phyloP scores from a whole-genome alignment of 2,113 vertebrate genomes.

The Hylia prasina region DNA sequence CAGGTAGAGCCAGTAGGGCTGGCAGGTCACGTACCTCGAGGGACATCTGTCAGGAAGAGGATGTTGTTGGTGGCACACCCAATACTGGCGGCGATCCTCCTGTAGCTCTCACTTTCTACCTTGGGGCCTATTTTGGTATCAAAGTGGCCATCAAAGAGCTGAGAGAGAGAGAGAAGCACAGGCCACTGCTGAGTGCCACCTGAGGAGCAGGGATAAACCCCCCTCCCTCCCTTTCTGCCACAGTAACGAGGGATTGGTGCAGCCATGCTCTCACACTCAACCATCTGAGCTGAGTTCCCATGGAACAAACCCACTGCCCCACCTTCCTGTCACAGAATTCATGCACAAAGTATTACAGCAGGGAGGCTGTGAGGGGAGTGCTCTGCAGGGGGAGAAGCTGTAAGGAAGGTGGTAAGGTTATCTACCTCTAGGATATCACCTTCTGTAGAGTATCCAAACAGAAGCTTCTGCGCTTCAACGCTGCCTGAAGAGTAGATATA shows the following conservation, averaged over 20 bases:
- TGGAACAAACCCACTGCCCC: background rate
- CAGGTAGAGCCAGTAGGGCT: constrained; percentile 57
- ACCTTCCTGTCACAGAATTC: background rate
- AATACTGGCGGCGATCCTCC: constrained; percentile 85
- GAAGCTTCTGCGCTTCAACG: constrained; percentile 93
- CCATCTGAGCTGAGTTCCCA: background rate
- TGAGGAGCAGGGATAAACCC: background rate
- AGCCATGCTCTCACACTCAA: background rate
- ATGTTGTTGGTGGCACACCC: constrained; percentile 88
- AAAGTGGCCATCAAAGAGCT: constrained; percentile 95
- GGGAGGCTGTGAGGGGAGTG: background rate
- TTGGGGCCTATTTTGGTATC: constrained; percentile 92
- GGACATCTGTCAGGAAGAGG: constrained; percentile 90
- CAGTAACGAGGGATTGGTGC: fast-evolving
- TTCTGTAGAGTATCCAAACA: constrained; percentile 90
- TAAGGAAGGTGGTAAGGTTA: background rate
- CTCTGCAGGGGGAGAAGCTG: background rate
- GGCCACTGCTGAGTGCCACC: background rate
- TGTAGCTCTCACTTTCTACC: constrained; percentile 91
- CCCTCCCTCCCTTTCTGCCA: background rate
- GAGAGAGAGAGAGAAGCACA: constrained; percentile 1
- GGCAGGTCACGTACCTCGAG: constrained; percentile 75
- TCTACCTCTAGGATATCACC: constrained; percentile 90
- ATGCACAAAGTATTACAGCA: fast-evolving
- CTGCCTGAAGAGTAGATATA: constrained; percentile 97